phyloP scores from a whole-genome alignment of 2,113 vertebrate genomes.

The Motacilla tschutschensis region DNA sequence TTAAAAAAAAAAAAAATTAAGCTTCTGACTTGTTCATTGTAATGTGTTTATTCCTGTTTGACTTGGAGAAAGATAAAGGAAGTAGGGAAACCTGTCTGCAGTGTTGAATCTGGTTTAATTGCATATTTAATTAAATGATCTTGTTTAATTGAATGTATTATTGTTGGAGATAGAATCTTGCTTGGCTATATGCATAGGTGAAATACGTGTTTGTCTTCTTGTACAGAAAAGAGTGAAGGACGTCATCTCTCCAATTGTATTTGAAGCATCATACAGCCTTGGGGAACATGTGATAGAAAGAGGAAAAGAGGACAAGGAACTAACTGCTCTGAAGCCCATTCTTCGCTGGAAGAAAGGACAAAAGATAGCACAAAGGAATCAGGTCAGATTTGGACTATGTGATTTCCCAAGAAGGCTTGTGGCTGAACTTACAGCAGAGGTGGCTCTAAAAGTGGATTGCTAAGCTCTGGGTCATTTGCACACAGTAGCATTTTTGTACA shows the following conservation, averaged over 20 bases:
- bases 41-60: neutral
- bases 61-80: neutral
- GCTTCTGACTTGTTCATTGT: neutral
- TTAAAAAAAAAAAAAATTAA: neutral
- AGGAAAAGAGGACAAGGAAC: constrained; percentile 72
- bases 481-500: neutral
- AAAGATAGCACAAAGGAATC: constrained; percentile 89
- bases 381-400: constrained; percentile 72
- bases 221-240: constrained; percentile 92
- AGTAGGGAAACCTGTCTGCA: neutral
- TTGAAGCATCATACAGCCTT: constrained; percentile 89
- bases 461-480: neutral
- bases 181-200: neutral
- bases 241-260: constrained; percentile 91
- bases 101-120: neutral
- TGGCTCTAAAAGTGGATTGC: neutral
- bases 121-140: neutral
- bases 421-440: neutral
- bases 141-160: neutral
- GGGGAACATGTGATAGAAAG: constrained; percentile 72
- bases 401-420: neutral
- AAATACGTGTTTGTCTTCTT: neutral
- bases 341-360: constrained; percentile 94
- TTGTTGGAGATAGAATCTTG: neutral
- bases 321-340: constrained; percentile 85